These are phyloP conservation scores for Lepidurus apus DNA, from an alignment of 1,140 invertebrate genomes.

Conservation along the genomic window DNA sequence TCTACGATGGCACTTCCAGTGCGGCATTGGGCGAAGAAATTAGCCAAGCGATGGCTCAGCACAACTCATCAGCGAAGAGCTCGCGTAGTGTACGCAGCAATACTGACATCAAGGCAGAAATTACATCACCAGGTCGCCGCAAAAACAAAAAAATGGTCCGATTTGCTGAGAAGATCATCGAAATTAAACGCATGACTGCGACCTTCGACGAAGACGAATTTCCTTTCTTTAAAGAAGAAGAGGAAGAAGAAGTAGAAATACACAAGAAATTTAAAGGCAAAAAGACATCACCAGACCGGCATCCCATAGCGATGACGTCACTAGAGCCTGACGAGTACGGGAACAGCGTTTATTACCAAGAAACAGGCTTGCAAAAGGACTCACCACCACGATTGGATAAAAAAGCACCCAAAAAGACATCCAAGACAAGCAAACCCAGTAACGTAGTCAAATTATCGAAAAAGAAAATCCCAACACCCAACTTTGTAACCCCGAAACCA, in stretches of 20 bases:
- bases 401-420: neutral
- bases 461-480: neutral
- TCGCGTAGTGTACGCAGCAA: neutral
- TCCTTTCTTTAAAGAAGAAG: neutral
- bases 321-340: neutral
- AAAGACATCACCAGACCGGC: neutral
- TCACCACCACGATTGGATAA: neutral
- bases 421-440: neutral
- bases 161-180: neutral
- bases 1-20: neutral
- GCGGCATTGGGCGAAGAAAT: neutral
- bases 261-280: neutral
- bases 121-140: neutral
- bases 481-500: neutral
- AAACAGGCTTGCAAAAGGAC: neutral
- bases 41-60: neutral
- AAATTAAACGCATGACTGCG: neutral
- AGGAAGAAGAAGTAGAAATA: neutral
- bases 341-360: slow-evolving; percentile 1
- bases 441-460: neutral
- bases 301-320: neutral
- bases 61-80: neutral
- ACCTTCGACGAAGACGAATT: neutral
- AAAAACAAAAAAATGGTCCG: neutral
- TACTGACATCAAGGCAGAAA: neutral